Conservation (phyloP, 2,888 invertebrate genomes). For the Aleiodes testaceus region DNA sequence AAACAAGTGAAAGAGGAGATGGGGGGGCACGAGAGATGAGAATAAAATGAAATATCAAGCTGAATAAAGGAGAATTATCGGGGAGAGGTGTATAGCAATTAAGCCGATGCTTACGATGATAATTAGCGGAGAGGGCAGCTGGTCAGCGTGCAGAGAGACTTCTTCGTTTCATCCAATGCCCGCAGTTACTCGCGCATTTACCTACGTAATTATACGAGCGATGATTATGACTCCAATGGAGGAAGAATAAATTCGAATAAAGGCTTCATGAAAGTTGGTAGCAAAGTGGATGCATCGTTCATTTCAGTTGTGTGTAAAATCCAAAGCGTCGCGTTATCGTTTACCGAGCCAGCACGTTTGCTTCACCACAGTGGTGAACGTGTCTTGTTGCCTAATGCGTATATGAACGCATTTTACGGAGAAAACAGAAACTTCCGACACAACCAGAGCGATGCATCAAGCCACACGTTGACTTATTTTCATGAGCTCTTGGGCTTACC, state of each 20-base stretch:
- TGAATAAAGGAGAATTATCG: constrained; percentile 35
- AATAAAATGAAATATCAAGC: constrained; percentile 8
- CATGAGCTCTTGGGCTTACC: constrained; percentile 34
- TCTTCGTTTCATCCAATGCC: constrained; percentile 48
- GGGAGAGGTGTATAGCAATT: constrained; percentile 64
- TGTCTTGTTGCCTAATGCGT: constrained; percentile 37
- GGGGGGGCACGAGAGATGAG: constrained; percentile 4
- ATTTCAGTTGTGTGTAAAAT: constrained; percentile 12
- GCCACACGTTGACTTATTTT: constrained; percentile 34
- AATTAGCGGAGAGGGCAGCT: constrained; percentile 69
- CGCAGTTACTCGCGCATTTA: constrained; percentile 61
- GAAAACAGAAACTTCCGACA: not conserved
- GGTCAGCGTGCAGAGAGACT: constrained; percentile 61
- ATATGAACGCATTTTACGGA: constrained; percentile 35
- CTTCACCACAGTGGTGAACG: constrained; percentile 27
- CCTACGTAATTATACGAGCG: constrained; percentile 70
- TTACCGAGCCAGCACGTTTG: constrained; percentile 26
- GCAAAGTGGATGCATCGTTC: constrained; percentile 25
- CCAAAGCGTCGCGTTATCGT: constrained; percentile 32
- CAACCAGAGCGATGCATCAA: constrained; percentile 29
- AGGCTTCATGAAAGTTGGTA: constrained; percentile 12
- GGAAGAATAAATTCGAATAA: not conserved
- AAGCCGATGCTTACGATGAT: constrained; percentile 69
- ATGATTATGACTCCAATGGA: constrained; percentile 64
- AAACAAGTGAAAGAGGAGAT: constrained; percentile 14